phyloP scores from a whole-genome alignment of 1,140 invertebrate genomes.

The Latrodectus geometricus region DNA sequence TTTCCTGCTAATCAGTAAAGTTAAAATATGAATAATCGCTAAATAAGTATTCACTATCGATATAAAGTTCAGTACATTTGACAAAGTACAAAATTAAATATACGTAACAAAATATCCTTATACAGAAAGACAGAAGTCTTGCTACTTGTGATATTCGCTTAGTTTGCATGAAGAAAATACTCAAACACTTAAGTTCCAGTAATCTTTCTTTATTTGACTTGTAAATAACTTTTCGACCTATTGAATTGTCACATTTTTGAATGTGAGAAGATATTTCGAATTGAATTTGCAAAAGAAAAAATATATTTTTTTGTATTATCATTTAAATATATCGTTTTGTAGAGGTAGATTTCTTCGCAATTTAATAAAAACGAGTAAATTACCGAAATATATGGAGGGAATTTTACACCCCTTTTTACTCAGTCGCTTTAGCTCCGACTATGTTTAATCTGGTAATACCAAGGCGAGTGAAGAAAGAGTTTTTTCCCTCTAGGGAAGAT shows the following conservation, averaged over 20 bases:
- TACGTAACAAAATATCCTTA: too few species aligned
- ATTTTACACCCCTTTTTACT: not conserved
- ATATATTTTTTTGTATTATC: not conserved
- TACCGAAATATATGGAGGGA: conserved; percentile 21
- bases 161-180: not conserved
- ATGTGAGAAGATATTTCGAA: not conserved
- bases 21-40: too few species aligned
- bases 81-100: too few species aligned
- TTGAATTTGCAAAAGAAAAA: not conserved
- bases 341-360: conserved; percentile 19
- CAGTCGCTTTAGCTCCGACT: not conserved
- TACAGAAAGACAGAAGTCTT: too few species aligned
- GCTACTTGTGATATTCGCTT: too few species aligned
- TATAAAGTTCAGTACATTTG: too few species aligned
- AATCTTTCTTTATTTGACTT: not conserved
- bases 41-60: too few species aligned
- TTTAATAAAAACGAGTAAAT: conserved; percentile 39
- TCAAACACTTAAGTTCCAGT: not conserved
- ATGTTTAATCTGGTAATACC: conserved; percentile 37
- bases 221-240: conserved; percentile 1
- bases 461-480: conserved; percentile 15
- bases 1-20: too few species aligned
- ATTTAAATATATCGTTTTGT: conserved; percentile 33
- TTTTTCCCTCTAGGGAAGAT: conserved; percentile 3
- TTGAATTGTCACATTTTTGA: not conserved